Evolutionary conservation across 2,888 invertebrate genomes (phyloP).

Genomic region (Zaprionus lineosus): DNA sequence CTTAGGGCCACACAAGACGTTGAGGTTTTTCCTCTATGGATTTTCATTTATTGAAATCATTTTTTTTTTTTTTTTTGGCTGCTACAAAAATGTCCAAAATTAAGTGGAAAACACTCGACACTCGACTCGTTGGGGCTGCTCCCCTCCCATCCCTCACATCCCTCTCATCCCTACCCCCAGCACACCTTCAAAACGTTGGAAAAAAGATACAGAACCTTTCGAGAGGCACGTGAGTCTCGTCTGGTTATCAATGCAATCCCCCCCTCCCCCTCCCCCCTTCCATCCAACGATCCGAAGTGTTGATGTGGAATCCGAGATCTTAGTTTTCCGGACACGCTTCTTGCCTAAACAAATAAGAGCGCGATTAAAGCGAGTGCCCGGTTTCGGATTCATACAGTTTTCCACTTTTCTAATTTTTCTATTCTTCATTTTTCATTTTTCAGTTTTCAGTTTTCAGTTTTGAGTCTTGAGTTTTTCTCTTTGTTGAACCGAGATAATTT

Average conservation of each 20-base stretch:
- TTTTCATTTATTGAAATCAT: conserved; percentile 64
- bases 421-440: too few relatives aligned
- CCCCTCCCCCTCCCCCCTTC: background rate
- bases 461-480: background rate
- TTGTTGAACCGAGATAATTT: too few relatives aligned
- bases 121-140: conserved; percentile 33
- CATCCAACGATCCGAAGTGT: conserved; percentile 41
- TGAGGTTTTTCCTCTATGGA: conserved; percentile 25
- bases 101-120: conserved; percentile 72
- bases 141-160: too few relatives aligned
- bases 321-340: conserved; percentile 30
- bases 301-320: conserved; percentile 72
- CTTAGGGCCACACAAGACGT: conserved; percentile 62
- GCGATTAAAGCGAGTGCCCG: conserved; percentile 50
- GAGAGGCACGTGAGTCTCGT: conserved; percentile 43
- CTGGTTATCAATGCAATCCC: conserved; percentile 31
- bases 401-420: background rate
- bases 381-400: conserved; percentile 42
- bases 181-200: too few relatives aligned
- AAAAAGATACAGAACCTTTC: conserved; percentile 10
- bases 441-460: background rate
- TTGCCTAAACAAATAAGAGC: conserved; percentile 66
- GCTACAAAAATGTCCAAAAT: conserved; percentile 66
- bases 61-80: conserved; percentile 40
- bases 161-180: too few relatives aligned